Percentiles rank a stretch among this genome's conserved stretches.
phyloP scores from a whole-genome alignment of 2,113 vertebrate genomes.

The Orthonyx spaldingii region DNA sequence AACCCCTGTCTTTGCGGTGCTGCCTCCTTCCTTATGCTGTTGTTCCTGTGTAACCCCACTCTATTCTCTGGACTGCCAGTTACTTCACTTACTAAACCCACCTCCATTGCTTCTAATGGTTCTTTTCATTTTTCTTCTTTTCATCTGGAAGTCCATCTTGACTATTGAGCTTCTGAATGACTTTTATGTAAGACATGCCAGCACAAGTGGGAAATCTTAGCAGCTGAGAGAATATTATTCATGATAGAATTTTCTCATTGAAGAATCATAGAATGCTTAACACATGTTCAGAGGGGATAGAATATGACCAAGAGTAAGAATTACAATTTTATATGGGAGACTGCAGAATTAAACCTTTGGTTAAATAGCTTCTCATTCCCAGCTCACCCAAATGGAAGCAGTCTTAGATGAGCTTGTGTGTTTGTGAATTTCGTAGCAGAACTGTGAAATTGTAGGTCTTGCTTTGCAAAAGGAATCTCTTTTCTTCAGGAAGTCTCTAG shows the following conservation, averaged over 20 bases:
- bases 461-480: background rate
- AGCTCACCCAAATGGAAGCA: background rate
- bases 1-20: background rate
- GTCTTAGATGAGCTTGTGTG: background rate
- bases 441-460: background rate
- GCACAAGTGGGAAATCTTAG: background rate
- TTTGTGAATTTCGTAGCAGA: background rate
- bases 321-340: background rate
- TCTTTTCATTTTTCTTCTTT: background rate
- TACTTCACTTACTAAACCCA: background rate
- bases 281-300: background rate
- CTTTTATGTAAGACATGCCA: background rate
- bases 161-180: background rate
- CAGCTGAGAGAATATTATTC: background rate
- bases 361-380: background rate
- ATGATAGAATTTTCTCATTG: background rate
- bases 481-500: background rate
- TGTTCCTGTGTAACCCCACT: background rate
- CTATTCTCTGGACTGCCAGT: background rate
- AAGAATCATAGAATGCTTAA: background rate
- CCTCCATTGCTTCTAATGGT: background rate
- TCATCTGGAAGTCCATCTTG: background rate
- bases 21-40: background rate
- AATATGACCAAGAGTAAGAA: background rate
- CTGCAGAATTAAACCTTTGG: background rate